Evolutionary conservation across 2,113 vertebrate species (phyloP).

Genomic region (Opisthocomus hoazin): DNA sequence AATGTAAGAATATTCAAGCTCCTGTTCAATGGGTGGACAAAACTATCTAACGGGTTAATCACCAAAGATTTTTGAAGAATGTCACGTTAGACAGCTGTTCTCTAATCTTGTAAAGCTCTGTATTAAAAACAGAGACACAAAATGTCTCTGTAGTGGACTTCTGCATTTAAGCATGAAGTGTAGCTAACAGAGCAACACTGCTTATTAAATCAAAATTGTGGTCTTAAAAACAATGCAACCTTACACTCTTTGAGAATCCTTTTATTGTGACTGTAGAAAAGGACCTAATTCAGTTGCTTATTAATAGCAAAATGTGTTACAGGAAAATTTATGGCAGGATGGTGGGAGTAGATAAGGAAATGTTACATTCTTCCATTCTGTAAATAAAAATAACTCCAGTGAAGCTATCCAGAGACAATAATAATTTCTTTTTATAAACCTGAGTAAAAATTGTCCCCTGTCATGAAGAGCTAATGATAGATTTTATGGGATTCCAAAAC

Average conservation of each 20-base stretch:
- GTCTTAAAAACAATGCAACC: background rate
- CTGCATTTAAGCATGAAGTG: background rate
- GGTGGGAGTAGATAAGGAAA: background rate
- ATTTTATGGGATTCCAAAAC: background rate
- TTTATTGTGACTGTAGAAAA: background rate
- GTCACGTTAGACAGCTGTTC: constrained; percentile 13
- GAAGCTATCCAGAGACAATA: background rate
- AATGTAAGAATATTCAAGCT: background rate
- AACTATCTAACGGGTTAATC: background rate
- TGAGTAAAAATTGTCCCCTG: background rate
- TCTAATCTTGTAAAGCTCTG: constrained; percentile 21
- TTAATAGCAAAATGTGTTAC: background rate
- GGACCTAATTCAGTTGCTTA: background rate
- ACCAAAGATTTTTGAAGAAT: background rate
- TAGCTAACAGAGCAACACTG: background rate
- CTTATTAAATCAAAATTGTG: background rate
- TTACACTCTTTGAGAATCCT: background rate
- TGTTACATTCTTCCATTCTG: background rate
- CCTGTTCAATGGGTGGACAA: background rate
- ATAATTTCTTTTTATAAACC: background rate
- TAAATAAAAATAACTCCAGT: background rate
- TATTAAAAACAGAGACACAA: background rate
- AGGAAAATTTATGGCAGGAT: background rate
- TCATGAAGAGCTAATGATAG: background rate
- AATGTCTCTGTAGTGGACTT: background rate